These are phyloP conservation scores for Papilio machaon DNA, from an alignment of 1,140 invertebrate genomes.

Conservation along the genomic window DNA sequence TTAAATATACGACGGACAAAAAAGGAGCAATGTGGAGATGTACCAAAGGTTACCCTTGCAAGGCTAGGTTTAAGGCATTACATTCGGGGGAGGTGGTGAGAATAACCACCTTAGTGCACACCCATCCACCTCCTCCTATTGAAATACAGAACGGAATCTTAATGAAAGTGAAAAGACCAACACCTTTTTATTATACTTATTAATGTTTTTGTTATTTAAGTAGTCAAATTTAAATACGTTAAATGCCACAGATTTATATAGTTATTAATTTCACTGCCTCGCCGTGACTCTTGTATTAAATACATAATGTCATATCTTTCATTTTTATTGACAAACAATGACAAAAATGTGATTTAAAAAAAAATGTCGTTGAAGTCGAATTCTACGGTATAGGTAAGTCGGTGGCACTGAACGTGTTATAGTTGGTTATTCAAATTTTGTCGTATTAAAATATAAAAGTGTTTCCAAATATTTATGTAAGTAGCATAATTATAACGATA, in stretches of 20 bases:
- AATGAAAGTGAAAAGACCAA: conserved; percentile 45
- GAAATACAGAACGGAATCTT: conserved; percentile 50
- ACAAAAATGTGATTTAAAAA: too few relatives aligned
- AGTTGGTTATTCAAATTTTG: neutral
- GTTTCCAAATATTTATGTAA: neutral
- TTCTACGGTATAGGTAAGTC: neutral
- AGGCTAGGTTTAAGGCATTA: conserved; percentile 55
- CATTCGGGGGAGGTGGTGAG: conserved; percentile 46
- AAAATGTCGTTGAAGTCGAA: too few relatives aligned
- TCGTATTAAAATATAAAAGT: neutral
- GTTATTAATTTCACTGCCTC: too few relatives aligned
- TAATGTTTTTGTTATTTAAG: neutral
- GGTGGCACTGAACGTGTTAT: neutral
- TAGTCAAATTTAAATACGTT: neutral
- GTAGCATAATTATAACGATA: neutral
- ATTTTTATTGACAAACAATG: too few relatives aligned
- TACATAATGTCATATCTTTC: neutral
- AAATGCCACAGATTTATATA: too few relatives aligned
- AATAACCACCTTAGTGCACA: conserved; percentile 51
- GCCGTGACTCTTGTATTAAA: neutral
- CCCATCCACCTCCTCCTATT: conserved; percentile 50
- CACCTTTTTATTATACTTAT: conserved; percentile 15
- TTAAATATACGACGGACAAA: conserved; percentile 33
- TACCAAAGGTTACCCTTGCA: conserved; percentile 58
- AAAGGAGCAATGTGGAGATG: conserved; percentile 59